Evolutionary conservation across 2,888 invertebrate species (phyloP).

Genomic region (Phalangium opilio): DNA sequence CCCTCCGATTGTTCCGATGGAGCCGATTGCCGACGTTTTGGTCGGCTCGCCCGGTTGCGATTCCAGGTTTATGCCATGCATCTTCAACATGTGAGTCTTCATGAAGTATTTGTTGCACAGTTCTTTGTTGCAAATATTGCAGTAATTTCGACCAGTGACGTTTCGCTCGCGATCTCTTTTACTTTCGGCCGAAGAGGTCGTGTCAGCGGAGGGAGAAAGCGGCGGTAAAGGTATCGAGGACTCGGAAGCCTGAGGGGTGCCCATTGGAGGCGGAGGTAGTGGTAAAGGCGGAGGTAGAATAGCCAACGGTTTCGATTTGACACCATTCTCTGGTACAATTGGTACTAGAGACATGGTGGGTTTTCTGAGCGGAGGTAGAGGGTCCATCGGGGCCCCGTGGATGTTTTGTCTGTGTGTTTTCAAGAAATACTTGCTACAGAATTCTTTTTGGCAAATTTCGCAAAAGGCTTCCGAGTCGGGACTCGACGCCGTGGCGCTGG

Average conservation of each 20-base stretch:
- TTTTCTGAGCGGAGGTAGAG: constrained; percentile 15
- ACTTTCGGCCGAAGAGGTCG: constrained; percentile 7
- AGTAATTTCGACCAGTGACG: constrained; percentile 48
- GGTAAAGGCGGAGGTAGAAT: constrained; percentile 6
- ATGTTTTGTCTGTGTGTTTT: constrained; percentile 51
- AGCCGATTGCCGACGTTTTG: constrained; percentile 33
- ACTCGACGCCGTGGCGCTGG: constrained; percentile 11
- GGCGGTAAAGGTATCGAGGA: constrained; percentile 15
- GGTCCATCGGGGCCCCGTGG: constrained; percentile 38
- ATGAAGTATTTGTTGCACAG: constrained; percentile 99
- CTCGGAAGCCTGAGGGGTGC: constrained; percentile 18
- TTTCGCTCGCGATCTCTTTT: constrained; percentile 4
- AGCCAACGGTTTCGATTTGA: constrained; percentile 15
- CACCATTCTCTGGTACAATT: constrained; percentile 9
- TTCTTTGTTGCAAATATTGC: constrained; percentile 96
- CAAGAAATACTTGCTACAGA: constrained; percentile 45
- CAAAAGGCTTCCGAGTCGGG: constrained; percentile 29
- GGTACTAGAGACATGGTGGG: constrained; percentile 6
- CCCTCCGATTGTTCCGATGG: constrained; percentile 55
- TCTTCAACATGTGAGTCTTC: constrained; percentile 97
- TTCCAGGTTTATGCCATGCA: constrained; percentile 91
- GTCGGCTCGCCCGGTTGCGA: constrained; percentile 47
- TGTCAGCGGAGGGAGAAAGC: constrained; percentile 3
- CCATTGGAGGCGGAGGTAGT: constrained; percentile 12
- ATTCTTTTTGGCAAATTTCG: constrained; percentile 44